Conservation (phyloP, 2,113 vertebrate species). For the Xiphias gladius region DNA sequence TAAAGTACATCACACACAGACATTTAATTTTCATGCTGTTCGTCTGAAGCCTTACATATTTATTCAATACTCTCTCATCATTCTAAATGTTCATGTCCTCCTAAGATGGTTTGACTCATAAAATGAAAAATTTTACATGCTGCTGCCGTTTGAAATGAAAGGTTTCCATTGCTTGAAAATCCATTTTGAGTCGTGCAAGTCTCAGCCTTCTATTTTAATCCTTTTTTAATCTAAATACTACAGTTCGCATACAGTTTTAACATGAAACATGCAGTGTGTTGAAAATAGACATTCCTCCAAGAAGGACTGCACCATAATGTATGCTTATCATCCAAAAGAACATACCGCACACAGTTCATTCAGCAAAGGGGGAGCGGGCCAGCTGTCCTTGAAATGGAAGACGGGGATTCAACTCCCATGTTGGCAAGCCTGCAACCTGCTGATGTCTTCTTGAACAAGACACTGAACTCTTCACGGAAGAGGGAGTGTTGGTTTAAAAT, state of each 20-base stretch:
- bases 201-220: conserved; percentile 26
- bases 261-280: conserved; percentile 43
- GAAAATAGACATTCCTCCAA: conserved; percentile 40
- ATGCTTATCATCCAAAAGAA: conserved; percentile 35
- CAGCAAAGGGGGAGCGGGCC: conserved; percentile 18
- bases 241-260: conserved; percentile 43
- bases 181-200: conserved; percentile 31
- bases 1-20: conserved; percentile 21
- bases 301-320: conserved; percentile 42
- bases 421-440: conserved; percentile 33
- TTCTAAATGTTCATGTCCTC: conserved; percentile 51
- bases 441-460: conserved; percentile 18
- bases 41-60: conserved; percentile 73
- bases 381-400: conserved; percentile 50
- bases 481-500: conserved; percentile 1
- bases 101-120: conserved; percentile 28
- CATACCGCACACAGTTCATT: conserved; percentile 22
- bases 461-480: conserved; percentile 1
- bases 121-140: conserved; percentile 2
- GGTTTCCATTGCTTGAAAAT: conserved; percentile 37
- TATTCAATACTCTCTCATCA: conserved; percentile 68
- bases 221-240: conserved; percentile 32
- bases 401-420: conserved; percentile 12
- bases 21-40: conserved; percentile 44
- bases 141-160: conserved; percentile 30